Base-by-base conservation (phyloP, 2,113 vertebrate genomes). In the Felis catus region DNA sequence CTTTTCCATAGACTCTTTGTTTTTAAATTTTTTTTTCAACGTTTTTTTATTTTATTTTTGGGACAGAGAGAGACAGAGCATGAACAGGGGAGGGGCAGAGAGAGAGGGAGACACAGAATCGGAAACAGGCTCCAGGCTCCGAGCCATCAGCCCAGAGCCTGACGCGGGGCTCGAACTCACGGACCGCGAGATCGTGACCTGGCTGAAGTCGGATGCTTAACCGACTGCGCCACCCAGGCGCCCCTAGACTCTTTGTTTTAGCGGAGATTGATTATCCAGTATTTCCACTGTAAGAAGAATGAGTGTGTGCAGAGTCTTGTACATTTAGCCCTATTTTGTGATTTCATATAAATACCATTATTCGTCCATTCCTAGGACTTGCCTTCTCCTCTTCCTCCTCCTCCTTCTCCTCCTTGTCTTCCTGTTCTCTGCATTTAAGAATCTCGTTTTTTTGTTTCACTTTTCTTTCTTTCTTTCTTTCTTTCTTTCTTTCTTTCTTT, bases 291-390 rank as follows among this genome's bases (percentile, higher is more conserved):
- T 68, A 89, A 92, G 48, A 92, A 39, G 31, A 89, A 96, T 85
- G 29, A 82, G 89, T 66, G 36, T 76, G 29, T 21, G 13, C 48
- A 55, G 18, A 29, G 9, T 76, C 45, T 70, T 92, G 29, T 68
- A 61, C n/a, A 58, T 88, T 96, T 31, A 92, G 10, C 58, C 27
- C 9, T 85, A 68, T 91, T 97, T 89, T 91, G 39, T 41, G 15
- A 93, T 91, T 95, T 95, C 45, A 94, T 61, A 70, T 66, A 95
- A 95, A 93, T 70, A 79, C 1, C 31, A 94, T 79, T 91, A 58
- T 63, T 90, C 63, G 66, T 82, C 29, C 87, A 95, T 92, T 95
- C 36, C 11, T 91, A 88, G 51, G 31, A n/a, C 25, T 70, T 86
- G 4, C 33, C 58, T 65, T 11, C 39, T 25, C 9, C 19, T 23